Evolutionary conservation across 2,888 invertebrate genomes (phyloP).

Genomic region (Cremastinae sp.): DNA sequence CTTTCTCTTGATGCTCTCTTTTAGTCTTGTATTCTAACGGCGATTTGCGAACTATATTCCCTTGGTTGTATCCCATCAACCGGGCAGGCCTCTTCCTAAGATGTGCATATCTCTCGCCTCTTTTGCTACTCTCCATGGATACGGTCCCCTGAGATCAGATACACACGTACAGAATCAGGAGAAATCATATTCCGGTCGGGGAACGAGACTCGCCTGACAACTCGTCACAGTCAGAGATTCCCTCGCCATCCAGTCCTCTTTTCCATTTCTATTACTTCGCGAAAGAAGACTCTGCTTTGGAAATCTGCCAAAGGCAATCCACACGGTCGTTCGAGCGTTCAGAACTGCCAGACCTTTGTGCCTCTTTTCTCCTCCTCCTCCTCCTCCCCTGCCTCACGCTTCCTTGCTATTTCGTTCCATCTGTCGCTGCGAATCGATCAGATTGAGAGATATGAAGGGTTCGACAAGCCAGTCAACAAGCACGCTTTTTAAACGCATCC

Average conservation of each 20-base stretch:
- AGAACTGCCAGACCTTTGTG: constrained; percentile 37
- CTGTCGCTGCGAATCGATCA: constrained; percentile 23
- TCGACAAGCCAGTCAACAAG: constrained; percentile 37
- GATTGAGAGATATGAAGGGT: constrained; percentile 43
- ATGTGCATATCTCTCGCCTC: constrained; percentile 25
- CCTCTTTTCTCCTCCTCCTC: not conserved
- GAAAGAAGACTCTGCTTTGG: constrained; percentile 35
- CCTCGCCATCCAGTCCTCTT: constrained; percentile 30
- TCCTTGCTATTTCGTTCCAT: not conserved
- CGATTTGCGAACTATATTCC: constrained; percentile 22
- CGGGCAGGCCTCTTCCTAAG: constrained; percentile 1
- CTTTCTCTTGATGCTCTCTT: constrained; percentile 7
- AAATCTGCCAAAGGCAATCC: constrained; percentile 53
- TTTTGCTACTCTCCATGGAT: not conserved
- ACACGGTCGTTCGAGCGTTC: constrained; percentile 51
- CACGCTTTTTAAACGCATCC: constrained; percentile 13
- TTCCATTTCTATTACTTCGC: constrained; percentile 38
- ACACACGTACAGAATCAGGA: constrained; percentile 29
- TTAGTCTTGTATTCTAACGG: constrained; percentile 47
- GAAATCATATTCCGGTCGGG: constrained; percentile 49
- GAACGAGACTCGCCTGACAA: constrained; percentile 54
- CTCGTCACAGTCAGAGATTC: constrained; percentile 39
- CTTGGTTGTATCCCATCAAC: constrained; percentile 36
- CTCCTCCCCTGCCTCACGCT: constrained; percentile 6
- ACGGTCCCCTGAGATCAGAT: constrained; percentile 18